These are phyloP conservation scores for Entomobrya multifasciata DNA, from an alignment of 2,888 invertebrate species.

Conservation along the genomic window DNA sequence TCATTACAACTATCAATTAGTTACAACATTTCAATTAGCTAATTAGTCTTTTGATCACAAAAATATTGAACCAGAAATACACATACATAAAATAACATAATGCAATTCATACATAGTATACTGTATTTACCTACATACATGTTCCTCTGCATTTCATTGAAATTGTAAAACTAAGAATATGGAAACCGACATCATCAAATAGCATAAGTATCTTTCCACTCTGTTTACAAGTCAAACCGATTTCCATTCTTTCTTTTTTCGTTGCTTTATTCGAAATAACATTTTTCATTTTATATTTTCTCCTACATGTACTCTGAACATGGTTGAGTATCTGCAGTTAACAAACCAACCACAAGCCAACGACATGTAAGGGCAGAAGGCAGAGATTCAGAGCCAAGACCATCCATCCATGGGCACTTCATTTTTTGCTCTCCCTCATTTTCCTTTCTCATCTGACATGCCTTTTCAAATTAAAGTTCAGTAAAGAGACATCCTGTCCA, in stretches of 20 bases:
- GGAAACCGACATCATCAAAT: too few relatives aligned
- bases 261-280: not conserved
- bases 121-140: too few relatives aligned
- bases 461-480: conserved; percentile 46
- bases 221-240: not conserved
- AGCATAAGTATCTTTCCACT: too few relatives aligned
- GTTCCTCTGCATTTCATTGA: too few relatives aligned
- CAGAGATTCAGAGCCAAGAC: conserved; percentile 19
- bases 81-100: too few relatives aligned
- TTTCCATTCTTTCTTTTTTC: not conserved
- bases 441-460: conserved; percentile 38
- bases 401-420: conserved; percentile 38
- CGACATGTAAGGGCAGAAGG: conserved; percentile 2
- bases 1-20: too few relatives aligned
- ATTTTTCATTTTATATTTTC: not conserved
- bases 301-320: not conserved
- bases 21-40: too few relatives aligned
- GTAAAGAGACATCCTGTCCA: conserved; percentile 40
- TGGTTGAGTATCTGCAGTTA: conserved; percentile 29
- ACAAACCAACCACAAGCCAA: conserved; percentile 17
- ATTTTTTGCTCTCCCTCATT: not conserved
- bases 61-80: too few relatives aligned
- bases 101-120: too few relatives aligned
- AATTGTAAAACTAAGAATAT: too few relatives aligned
- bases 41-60: too few relatives aligned